Evolutionary conservation across 2,888 invertebrate species (phyloP).

Genomic region (Ptilodon capucinus): DNA sequence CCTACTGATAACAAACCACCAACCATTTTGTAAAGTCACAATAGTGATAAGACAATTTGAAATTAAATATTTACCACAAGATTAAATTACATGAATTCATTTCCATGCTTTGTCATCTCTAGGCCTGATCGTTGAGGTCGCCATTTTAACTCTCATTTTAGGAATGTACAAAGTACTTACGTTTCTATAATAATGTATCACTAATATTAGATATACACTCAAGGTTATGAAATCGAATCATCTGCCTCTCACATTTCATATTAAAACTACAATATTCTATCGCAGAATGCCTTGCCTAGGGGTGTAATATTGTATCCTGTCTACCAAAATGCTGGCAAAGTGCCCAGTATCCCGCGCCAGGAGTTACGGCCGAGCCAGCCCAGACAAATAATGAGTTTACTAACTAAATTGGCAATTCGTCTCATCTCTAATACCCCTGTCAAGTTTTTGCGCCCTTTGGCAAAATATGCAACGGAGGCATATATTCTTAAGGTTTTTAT

Average conservation of each 20-base stretch:
- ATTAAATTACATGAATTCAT: no score
- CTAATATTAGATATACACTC: background rate
- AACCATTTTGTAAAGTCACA: no score
- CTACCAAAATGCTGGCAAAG: constrained; percentile 55
- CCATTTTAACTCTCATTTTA: no score
- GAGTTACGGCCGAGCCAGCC: constrained; percentile 48
- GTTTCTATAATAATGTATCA: no score
- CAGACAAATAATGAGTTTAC: constrained; percentile 52
- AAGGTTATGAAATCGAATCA: background rate
- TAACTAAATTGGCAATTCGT: constrained; percentile 45
- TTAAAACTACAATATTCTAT: background rate
- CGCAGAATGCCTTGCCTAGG: constrained; percentile 11
- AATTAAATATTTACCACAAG: no score
- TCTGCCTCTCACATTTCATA: background rate
- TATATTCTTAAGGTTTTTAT: no score
- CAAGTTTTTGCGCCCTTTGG: constrained; percentile 2
- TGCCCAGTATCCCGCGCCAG: constrained; percentile 52
- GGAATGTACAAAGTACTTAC: no score
- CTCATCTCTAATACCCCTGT: constrained; percentile 12
- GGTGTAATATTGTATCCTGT: constrained; percentile 36
- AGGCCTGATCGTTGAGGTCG: no score
- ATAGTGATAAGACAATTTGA: no score
- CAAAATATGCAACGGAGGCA: background rate
- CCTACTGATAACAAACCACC: no score
- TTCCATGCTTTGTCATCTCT: no score